Conservation (phyloP, 2,113 vertebrate species). For the Alouatta palliata region DNA sequence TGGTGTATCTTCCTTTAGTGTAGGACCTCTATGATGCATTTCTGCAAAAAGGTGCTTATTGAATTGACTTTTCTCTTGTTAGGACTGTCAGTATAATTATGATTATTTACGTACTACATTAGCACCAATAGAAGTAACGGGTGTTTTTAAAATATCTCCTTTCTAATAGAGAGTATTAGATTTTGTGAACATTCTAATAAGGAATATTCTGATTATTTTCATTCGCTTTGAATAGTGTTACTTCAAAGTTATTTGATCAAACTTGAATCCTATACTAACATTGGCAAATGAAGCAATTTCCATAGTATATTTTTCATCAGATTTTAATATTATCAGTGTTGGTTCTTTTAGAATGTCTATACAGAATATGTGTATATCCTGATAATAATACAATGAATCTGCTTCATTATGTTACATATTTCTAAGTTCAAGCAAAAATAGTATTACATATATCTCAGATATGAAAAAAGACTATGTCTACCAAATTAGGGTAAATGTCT, state of each 20-base stretch:
- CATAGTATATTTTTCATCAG: not conserved
- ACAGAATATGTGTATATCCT: not conserved
- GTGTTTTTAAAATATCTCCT: not conserved
- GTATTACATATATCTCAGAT: not conserved
- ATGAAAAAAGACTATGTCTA: not conserved
- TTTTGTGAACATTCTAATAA: not conserved
- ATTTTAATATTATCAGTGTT: slow-evolving; percentile 56
- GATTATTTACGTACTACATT: not conserved
- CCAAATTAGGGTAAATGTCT: slow-evolving; percentile 19
- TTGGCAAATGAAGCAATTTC: not conserved
- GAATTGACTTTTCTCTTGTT: not conserved
- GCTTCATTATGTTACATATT: not conserved
- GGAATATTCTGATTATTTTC: not conserved
- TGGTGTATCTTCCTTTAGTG: not conserved
- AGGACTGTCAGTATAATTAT: not conserved
- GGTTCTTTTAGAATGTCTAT: not conserved
- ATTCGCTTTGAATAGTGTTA: not conserved
- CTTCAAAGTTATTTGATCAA: not conserved
- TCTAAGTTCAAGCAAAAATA: not conserved
- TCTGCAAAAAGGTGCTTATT: not conserved
- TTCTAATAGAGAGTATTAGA: no score
- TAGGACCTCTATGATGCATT: not conserved
- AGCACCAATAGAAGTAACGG: not conserved
- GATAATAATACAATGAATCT: not conserved
- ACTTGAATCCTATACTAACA: not conserved